Conservation (phyloP, 2,797 vertebrate species). For the Podargus strigoides region DNA sequence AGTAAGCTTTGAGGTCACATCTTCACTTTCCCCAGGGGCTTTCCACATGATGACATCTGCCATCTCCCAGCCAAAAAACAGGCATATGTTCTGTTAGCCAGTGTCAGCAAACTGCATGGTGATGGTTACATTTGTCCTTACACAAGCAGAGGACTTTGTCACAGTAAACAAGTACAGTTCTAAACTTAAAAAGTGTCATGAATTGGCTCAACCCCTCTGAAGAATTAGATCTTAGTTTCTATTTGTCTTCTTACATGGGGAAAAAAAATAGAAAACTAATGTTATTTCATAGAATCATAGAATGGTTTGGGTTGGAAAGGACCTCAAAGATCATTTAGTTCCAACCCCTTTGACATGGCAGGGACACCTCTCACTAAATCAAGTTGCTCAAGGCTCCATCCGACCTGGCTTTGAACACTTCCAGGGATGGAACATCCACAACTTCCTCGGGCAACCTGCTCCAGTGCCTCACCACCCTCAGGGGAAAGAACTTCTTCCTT, state of each 20-base stretch:
- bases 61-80: neutral
- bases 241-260: neutral
- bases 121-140: neutral
- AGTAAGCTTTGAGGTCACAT: neutral
- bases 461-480: too few relatives aligned
- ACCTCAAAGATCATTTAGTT: too few relatives aligned
- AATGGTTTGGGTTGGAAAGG: too few relatives aligned
- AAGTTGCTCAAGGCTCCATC: too few relatives aligned
- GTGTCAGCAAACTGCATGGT: neutral
- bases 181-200: neutral
- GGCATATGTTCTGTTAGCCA: neutral
- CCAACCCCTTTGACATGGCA: too few relatives aligned
- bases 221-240: neutral
- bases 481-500: too few relatives aligned
- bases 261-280: neutral
- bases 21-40: neutral
- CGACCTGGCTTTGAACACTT: too few relatives aligned
- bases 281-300: too few relatives aligned
- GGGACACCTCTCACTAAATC: too few relatives aligned
- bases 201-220: neutral
- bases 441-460: too few relatives aligned
- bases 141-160: neutral
- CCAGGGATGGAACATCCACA: too few relatives aligned
- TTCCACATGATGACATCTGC: neutral
- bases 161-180: neutral